A percentile compares a stretch with the other conserved stretches of the same genome.
These are phyloP conservation scores for Megalonaias nervosa DNA, from an alignment of 1,140 invertebrate species.

Conservation along the genomic window DNA sequence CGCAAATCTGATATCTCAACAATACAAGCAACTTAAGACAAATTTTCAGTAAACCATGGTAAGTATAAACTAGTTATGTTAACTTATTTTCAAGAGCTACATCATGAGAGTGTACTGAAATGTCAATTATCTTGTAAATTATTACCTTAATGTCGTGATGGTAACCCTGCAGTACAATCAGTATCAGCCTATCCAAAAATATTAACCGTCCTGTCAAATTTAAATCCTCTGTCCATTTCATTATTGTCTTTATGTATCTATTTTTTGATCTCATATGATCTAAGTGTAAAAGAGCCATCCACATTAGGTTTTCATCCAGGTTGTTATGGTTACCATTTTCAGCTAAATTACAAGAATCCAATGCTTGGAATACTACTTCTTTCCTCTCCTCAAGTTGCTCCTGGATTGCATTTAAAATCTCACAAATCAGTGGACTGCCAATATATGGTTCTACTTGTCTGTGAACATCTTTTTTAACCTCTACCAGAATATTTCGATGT, in stretches of 20 bases:
- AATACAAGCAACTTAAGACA: not conserved
- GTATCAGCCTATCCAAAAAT: conserved; percentile 42
- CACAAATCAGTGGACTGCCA: conserved; percentile 14
- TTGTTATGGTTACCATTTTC: not conserved
- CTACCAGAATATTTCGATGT: not conserved
- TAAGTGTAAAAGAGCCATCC: conserved; percentile 32
- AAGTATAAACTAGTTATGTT: not conserved
- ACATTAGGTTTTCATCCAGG: not conserved
- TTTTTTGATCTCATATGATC: conserved; percentile 51
- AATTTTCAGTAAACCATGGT: not conserved
- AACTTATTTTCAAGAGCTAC: not conserved
- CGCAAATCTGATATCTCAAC: no score
- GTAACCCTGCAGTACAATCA: conserved; percentile 43
- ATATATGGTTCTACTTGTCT: conserved; percentile 1
- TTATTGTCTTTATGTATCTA: conserved; percentile 45
- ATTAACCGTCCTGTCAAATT: conserved; percentile 39
- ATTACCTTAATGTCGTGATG: conserved; percentile 33
- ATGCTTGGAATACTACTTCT: not conserved
- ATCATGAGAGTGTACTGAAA: not conserved
- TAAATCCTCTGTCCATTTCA: conserved; percentile 44
- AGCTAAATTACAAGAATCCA: conserved; percentile 2
- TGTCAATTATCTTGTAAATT: not conserved
- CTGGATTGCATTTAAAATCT: conserved; percentile 2
- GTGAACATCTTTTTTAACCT: not conserved
- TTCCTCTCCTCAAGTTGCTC: conserved; percentile 14